Evolutionary conservation across 1,140 invertebrate genomes (phyloP), one percentile per base, ranked within the genome.

Genomic region (Bombus affinis): DNA sequence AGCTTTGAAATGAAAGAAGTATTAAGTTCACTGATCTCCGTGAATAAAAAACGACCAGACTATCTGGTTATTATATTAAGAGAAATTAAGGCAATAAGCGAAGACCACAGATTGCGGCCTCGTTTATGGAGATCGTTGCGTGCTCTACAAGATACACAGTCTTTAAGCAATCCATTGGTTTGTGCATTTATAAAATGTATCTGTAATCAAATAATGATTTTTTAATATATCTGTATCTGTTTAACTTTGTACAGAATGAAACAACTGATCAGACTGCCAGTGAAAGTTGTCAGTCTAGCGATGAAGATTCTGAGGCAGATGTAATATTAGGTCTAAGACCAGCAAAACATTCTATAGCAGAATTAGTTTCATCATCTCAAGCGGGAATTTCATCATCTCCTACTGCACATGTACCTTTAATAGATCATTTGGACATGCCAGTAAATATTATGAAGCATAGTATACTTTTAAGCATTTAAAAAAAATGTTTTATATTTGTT

Each of bases 21-120:
- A 91, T 95, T 97, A 3, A 96, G 96, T n/a, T 96, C 96, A 6
- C 93, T 97, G 25, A 96, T 98, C 47, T 96, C 96, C 3, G 96
- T 96, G 2, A 97, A 97, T 92, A 96, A 97, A 92, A 96, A 95
- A 72, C 95, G 96, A 83, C 97, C 97, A 2, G 96, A 97, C 88
- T 97, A 96, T 91, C 92, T 97, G 32, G 96, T 97, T 73, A 96
- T 97, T 88, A 92, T 97, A 79, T 96, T 97, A 80, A 95, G 95
- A 86, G 97, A 97, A 92, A 93, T 97, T 62, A 96, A 96, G 88
- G 92, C 96, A 57, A 96, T 97, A 47, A 96, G 96, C 87, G 97
- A 96, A 9, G 97, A 97, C 91, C 95, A 96, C n/a, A 91, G 91
- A 86, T 92, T 97, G 44, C 93, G 97, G 44, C 95, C 96, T 79